Conservation (phyloP, 2,888 invertebrate genomes). For the Drosophila eohydei region DNA sequence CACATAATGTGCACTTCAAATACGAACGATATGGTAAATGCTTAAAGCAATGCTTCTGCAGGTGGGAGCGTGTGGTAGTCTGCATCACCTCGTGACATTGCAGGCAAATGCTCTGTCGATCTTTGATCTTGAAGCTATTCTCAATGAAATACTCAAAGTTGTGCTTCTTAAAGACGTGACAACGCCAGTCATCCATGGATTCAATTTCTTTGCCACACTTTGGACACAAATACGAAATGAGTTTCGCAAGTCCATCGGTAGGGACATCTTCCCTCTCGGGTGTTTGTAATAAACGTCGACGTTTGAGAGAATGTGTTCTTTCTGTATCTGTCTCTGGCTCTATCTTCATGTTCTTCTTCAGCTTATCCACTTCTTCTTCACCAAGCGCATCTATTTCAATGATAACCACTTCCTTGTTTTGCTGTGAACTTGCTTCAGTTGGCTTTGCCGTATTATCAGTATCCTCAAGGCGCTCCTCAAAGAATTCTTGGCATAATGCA, state of each 20-base stretch:
- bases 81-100: constrained; percentile 68
- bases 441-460: background rate
- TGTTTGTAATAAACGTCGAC: constrained; percentile 36
- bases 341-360: constrained; percentile 55
- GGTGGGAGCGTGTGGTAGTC: constrained; percentile 63
- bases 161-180: constrained; percentile 76
- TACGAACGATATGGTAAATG: constrained; percentile 81
- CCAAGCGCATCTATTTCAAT: constrained; percentile 74
- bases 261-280: constrained; percentile 40
- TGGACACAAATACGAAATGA: constrained; percentile 76
- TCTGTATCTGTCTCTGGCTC: constrained; percentile 23
- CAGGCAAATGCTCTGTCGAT: constrained; percentile 63
- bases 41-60: constrained; percentile 80
- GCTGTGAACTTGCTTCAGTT: background rate
- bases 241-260: constrained; percentile 45
- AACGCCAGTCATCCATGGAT: constrained; percentile 72
- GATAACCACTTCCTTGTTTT: constrained; percentile 58
- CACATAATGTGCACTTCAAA: constrained; percentile 75
- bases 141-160: constrained; percentile 74
- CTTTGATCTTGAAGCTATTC: constrained; percentile 69
- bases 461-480: constrained; percentile 48
- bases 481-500: constrained; percentile 68
- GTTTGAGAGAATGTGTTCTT: constrained; percentile 31
- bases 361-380: constrained; percentile 64
- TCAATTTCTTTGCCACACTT: constrained; percentile 74